Percentiles rank a stretch among this genome's conserved stretches.
These are phyloP conservation scores for Prinia subflava DNA, from an alignment of 2,113 vertebrate genomes.

Conservation along the genomic window DNA sequence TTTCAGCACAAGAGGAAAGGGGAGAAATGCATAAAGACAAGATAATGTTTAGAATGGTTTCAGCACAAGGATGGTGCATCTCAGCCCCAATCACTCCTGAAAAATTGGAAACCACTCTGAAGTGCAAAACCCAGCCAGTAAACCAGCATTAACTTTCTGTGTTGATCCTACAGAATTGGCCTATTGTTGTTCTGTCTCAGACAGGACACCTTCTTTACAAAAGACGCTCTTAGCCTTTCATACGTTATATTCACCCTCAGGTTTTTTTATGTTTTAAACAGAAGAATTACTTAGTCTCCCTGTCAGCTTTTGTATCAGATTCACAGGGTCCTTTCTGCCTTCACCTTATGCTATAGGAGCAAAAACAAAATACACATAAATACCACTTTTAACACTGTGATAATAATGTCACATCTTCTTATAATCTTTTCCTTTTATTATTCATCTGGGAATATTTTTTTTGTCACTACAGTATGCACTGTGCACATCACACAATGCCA, in stretches of 20 bases:
- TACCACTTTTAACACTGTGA: background rate
- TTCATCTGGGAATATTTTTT: background rate
- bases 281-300: background rate
- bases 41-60: background rate
- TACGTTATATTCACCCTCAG: background rate
- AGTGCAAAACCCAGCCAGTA: background rate
- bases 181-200: background rate
- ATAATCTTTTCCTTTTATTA: background rate
- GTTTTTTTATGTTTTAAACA: background rate
- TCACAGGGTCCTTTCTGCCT: background rate
- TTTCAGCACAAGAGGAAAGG: background rate
- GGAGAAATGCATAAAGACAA: background rate
- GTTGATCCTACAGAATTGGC: background rate
- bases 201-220: background rate
- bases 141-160: background rate
- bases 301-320: background rate
- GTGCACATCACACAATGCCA: background rate
- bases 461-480: background rate
- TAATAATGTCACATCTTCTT: background rate
- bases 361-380: background rate
- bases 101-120: background rate
- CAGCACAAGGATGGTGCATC: background rate
- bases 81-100: background rate
- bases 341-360: accelerated
- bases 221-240: background rate